Evolutionary conservation across 2,797 vertebrate species (phyloP), one percentile per base, ranked within the genome.

Genomic region (Hemibagrus guttatus): DNA sequence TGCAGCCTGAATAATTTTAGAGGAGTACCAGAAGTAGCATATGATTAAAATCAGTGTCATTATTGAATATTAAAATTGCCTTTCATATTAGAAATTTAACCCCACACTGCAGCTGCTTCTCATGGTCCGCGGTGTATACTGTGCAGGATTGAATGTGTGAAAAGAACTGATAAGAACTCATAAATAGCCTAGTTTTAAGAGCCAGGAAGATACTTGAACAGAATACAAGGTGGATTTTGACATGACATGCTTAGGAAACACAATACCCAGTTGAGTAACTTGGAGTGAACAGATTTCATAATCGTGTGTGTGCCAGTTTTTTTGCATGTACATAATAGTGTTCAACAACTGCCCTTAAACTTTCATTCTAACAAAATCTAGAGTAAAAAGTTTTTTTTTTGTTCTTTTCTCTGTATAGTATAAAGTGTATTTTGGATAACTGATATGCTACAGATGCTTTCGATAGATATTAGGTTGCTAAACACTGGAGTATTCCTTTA

Each of bases 401-500:
- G 9, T 9, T 56, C 28, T 59, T 39, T 81, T 63, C 78, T 81
- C 78, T 81, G 35, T 81, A 61, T 39, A 81, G 14, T 39, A 7
- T 66, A 66, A 81, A 81, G 61, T 81, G 80, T 81, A 28, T 52
- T 64, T 21, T 49, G 3, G 35, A 46, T 80, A 80, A 14, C 5
- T 26, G 16, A 19, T 39, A 39, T 80, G 12, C 35, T 59, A 79
- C 59, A 61, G 78, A 80, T 61, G 28, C 28, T 80, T 61, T 42
- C 42, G 21, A 61, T 26, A 31, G 9, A 52, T 61, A 79, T 59
- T 59, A 39, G 23, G 35, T 81, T 16, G 1, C 28, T 52, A 52
- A 66, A 66, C 80, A 66, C 61, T 66, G 80, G 63, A 82, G 80
- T 82, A 82, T 66, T 82, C 80, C 80, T 82, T 82, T 66, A 66